phyloP scores from a whole-genome alignment of 2,797 vertebrate species.

The Centroberyx gerrardi region DNA sequence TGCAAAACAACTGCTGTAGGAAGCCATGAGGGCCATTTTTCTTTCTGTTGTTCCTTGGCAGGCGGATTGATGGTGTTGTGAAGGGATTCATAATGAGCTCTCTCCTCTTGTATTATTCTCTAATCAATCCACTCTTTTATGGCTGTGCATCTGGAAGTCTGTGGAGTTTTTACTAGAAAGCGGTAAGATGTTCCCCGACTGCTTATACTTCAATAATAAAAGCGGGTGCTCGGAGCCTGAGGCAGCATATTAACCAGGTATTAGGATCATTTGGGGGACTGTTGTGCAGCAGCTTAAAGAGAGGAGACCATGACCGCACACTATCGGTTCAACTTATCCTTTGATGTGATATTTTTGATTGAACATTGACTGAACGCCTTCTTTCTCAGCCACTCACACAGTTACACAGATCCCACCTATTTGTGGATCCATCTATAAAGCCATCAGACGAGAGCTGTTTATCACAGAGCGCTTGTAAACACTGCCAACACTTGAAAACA shows the following conservation, averaged over 20 bases:
- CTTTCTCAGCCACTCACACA: no score
- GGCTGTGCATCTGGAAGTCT: background rate
- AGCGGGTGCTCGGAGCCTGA: background rate
- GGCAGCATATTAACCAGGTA: background rate
- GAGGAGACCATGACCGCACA: background rate
- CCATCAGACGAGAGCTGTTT: no score
- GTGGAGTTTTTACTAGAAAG: background rate
- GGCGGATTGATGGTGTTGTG: conserved; percentile 3
- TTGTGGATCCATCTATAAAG: no score
- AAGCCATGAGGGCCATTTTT: conserved; percentile 11
- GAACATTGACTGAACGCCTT: no score
- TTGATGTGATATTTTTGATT: no score
- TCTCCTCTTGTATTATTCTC: background rate
- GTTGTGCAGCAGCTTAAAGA: no score
- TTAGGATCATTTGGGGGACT: background rate
- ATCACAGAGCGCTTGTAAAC: no score
- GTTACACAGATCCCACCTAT: no score
- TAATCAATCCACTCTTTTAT: conserved; percentile 3
- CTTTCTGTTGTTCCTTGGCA: conserved; percentile 13
- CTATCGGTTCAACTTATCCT: background rate
- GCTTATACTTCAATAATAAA: background rate
- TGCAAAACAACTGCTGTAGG: conserved; percentile 10
- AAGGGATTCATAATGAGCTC: background rate
- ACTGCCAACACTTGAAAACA: no score
- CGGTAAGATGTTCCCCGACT: background rate